Conservation (phyloP, 53 echinoderm and acorn worm species). For the Arbacia lixula region DNA sequence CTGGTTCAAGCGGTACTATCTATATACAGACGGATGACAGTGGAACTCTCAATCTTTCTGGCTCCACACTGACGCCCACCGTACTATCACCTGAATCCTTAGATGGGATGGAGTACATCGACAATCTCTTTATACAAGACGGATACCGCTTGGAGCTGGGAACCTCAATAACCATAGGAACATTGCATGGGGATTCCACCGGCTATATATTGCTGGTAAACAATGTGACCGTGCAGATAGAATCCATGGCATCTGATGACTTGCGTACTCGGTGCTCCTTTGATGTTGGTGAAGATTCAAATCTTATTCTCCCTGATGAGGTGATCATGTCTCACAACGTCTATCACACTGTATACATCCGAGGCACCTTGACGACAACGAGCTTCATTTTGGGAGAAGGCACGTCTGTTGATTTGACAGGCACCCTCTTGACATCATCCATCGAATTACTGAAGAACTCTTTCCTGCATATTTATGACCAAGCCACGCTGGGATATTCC, state of each 20-base stretch:
- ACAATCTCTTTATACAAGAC: slow-evolving; percentile 62
- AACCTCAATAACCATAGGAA: slow-evolving; percentile 40
- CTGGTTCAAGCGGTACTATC: slow-evolving; percentile 71
- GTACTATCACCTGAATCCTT: slow-evolving; percentile 39
- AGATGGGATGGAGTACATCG: slow-evolving; percentile 13
- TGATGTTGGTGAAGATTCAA: slow-evolving; percentile 59
- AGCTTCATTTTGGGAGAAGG: slow-evolving; percentile 53
- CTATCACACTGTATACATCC: slow-evolving; percentile 55
- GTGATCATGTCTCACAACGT: slow-evolving; percentile 60
- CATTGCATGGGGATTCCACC: slow-evolving; percentile 67
- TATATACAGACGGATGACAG: slow-evolving; percentile 43
- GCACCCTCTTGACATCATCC: slow-evolving; percentile 6
- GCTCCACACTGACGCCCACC: slow-evolving; percentile 56
- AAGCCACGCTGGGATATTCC: not conserved
- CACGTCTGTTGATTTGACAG: not conserved
- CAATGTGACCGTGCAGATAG: slow-evolving; percentile 38
- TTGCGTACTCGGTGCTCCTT: slow-evolving; percentile 72
- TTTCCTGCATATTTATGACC: not conserved
- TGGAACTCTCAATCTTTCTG: slow-evolving; percentile 56
- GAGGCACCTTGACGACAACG: slow-evolving; percentile 64
- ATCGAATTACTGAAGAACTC: not conserved
- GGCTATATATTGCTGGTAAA: slow-evolving; percentile 59
- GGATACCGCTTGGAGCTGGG: slow-evolving; percentile 63
- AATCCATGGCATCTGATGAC: slow-evolving; percentile 4
- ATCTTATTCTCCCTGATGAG: slow-evolving; percentile 23